Evolutionary conservation across 2,888 invertebrate species (phyloP).

Genomic region (Drosophila neotestacea): DNA sequence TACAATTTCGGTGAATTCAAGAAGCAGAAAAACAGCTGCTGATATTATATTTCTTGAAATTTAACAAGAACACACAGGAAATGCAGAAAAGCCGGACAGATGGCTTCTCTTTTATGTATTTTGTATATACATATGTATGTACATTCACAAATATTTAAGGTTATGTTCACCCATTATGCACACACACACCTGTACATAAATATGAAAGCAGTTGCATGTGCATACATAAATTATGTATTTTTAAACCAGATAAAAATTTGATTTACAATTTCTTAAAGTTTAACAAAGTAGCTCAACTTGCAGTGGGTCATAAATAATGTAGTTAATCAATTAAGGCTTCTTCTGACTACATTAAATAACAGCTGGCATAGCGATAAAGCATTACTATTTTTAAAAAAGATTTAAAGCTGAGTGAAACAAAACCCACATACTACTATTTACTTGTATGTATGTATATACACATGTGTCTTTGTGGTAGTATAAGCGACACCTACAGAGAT

Average conservation of each 20-base stretch:
- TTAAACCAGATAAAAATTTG: not conserved
- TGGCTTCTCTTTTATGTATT: slow-evolving; percentile 23
- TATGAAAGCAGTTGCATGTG: too few species aligned
- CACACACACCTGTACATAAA: not conserved
- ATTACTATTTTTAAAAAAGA: not conserved
- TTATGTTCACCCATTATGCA: slow-evolving; percentile 23
- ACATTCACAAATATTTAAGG: slow-evolving; percentile 15
- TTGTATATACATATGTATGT: not conserved
- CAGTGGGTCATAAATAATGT: not conserved
- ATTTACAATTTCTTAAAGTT: not conserved
- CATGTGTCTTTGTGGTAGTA: not conserved
- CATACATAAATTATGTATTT: not conserved
- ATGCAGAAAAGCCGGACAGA: slow-evolving; percentile 54
- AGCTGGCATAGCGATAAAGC: slow-evolving; percentile 25
- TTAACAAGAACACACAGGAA: slow-evolving; percentile 40
- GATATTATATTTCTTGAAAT: slow-evolving; percentile 51
- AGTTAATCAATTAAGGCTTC: not conserved
- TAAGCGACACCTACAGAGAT: slow-evolving; percentile 1
- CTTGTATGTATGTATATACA: too few species aligned
- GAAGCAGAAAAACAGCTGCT: slow-evolving; percentile 54
- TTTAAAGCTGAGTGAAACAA: slow-evolving; percentile 2
- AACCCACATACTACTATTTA: slow-evolving; percentile 8
- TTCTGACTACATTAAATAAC: slow-evolving; percentile 13
- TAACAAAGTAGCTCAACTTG: not conserved
- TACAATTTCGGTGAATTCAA: slow-evolving; percentile 28